Base-by-base conservation (phyloP, 2,888 invertebrate genomes). In the Ceriagrion tenellum region DNA sequence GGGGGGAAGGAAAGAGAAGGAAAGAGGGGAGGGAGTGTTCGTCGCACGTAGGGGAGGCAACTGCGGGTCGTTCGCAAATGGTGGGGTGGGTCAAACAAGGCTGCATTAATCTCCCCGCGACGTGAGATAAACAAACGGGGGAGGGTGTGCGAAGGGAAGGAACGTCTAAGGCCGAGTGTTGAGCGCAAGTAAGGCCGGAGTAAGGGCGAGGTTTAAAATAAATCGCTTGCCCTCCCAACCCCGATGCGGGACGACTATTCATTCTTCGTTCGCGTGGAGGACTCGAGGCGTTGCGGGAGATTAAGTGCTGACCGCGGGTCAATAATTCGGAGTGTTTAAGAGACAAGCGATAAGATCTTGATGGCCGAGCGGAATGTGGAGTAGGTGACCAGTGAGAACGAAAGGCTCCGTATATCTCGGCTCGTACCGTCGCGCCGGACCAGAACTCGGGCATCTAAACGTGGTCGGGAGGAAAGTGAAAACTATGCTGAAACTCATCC, bases 41-140 rank as follows among this genome's bases (percentile, higher is more conserved):
- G n/a, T n/a, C n/a, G n/a, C n/a, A n/a, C n/a, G n/a, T n/a, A n/a
- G n/a, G n/a, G n/a, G n/a, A n/a, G n/a, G n/a, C n/a, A 56, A 59
- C 23, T 63, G 23, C 23, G 69, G 69, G 23, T 23, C 69, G 26
- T 69, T 35, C n/a, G 93, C n/a, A n/a, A 56, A 74, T 69, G 91
- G 91, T 59, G 93, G 91, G 63, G 91, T 91, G 93, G 74, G 93
- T 93, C 93, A 93, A 69, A 93, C 69, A 47, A 47, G 69, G 47
- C 74, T 93, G 47, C 93, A 93, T 93, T 63, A 93, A 93, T 93
- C 93, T 93, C 69, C n/a, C 47, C n/a, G 40, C 69, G 93, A 93
- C 93, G 93, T 69, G 93, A 56, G 93, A 93, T 93, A 93, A 93
- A 93, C 93, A 93, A 93, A 89, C 89, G n/a, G 35, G 26, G 59